Base-by-base conservation (phyloP, 1,140 invertebrate species). In the Anoplolepis gracilipes region DNA sequence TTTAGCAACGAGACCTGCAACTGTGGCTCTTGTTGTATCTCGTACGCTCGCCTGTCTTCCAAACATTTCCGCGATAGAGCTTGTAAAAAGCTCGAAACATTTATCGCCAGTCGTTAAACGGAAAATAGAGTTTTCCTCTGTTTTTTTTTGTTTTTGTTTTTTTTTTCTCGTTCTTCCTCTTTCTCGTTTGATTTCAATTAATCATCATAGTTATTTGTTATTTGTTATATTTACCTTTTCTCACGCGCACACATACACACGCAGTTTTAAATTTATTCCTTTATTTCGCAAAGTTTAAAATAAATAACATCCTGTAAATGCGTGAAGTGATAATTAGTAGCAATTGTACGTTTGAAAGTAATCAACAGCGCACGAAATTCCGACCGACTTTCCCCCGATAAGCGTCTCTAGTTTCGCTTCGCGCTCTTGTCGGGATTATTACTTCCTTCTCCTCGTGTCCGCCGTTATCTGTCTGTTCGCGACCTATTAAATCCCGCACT, bases 381-480 rank as follows among this genome's bases (percentile, higher is more conserved):
- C 11, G 77, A 25, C 25, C 19, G 67, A 55, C 25, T 82, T 72
- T 73, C n/a, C 28, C 8, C 13, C 65, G 67, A 82, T 72, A 61
- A 73, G 25, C 53, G 53, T 53, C 7, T 42, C 67, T 61, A 39
- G 13, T 72, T 30, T 81, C 78, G 42, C 76, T 22, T 39, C 67
- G 25, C 30, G 25, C 46, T n/a, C 46, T n/a, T 11, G 19, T 78
- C 49, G 53, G 78, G 65, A 82, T 82, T 82, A 82, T 73, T 82
- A 61, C 36, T 25, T 57, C 25, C 67, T 73, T 73, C 67, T 82
- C 78, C n/a, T n/a, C 49, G 49, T 36, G 13, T 81, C 49, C 53
- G 64, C 28, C 65, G 67, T 79, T 79, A 79, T 16, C 64, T 79
- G 78, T 73, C 78, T 82, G 53, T 82, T 73, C 67, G 53, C 67